Conservation (phyloP, 2,888 invertebrate genomes). For the Drosophila sordidapex region DNA sequence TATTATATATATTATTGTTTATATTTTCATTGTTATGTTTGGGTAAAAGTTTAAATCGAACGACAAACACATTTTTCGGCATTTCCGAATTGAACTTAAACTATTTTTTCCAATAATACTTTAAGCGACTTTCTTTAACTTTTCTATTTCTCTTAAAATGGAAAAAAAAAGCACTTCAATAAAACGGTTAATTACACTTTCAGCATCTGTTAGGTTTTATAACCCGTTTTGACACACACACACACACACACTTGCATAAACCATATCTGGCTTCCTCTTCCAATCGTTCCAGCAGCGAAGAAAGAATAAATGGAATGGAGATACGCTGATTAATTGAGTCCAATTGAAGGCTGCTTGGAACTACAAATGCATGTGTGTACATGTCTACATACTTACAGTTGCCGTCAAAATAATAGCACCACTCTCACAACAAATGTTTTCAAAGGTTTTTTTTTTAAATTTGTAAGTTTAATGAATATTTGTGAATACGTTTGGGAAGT, state of each 20-base stretch:
- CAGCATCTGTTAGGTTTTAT: background rate
- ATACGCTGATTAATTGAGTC: conserved; percentile 58
- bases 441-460: background rate
- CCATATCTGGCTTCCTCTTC: conserved; percentile 30
- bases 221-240: background rate
- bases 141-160: background rate
- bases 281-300: conserved; percentile 4
- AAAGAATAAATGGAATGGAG: conserved; percentile 25
- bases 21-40: background rate
- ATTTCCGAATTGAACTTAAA: background rate
- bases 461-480: background rate
- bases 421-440: background rate
- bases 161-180: conserved; percentile 2
- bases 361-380: background rate
- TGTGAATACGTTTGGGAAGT: background rate
- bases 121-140: background rate
- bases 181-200: conserved; percentile 23
- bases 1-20: background rate
- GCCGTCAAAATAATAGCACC: background rate
- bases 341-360: conserved; percentile 53
- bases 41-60: background rate
- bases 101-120: background rate
- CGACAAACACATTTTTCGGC: background rate
- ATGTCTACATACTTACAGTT: background rate
- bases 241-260: conserved; percentile 1